Evolutionary conservation across 1,140 invertebrate species (phyloP), one percentile per base, ranked within the genome.

Genomic region (Ips nitidus): DNA sequence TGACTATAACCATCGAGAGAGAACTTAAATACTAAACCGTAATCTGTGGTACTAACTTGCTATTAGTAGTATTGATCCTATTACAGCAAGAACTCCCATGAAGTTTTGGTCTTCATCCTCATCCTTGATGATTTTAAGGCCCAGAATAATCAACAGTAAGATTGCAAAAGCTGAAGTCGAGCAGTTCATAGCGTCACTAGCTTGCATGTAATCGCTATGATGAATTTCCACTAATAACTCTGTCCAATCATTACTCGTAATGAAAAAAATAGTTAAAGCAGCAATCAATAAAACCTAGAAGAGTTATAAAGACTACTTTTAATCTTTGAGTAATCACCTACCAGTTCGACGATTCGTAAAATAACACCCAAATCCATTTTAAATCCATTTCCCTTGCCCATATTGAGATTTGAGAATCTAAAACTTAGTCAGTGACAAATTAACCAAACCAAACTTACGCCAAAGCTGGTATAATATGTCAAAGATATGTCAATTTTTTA

Each of bases 311-410:
- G 22, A 22, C 22, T 22, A 22, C 22, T 22, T 22, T 22, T 22
- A 22, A 22, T 22, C 22, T 22, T 22, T 47, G 4, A 5, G 4
- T 47, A 47, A n/a, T 47, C 45, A 47, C 45, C 1, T n/a, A 47
- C 45, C n/a, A 47, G n/a, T 47, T 47, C 45, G 1, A 47, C n/a
- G 4, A 47, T 47, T 47, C 45, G 4, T 47, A 47, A 47, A 5
- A 47, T 47, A 4, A 47, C n/a, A n/a, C n/a, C 45, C 45, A 47
- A n/a, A n/a, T 47, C n/a, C 45, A 47, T 47, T 47, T 47, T n/a
- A n/a, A 47, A 47, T n/a, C 45, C 45, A 47, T 47, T 47, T 47
- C 45, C 45, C n/a, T 47, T 47, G n/a, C 45, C 45, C 45, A 47
- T 47, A 22, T 22, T 22, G 22, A 22, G 22, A 22, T 22, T 22